Evolutionary conservation across 2,113 vertebrate species (phyloP).

Genomic region (Neolamprologus tretocephalus): DNA sequence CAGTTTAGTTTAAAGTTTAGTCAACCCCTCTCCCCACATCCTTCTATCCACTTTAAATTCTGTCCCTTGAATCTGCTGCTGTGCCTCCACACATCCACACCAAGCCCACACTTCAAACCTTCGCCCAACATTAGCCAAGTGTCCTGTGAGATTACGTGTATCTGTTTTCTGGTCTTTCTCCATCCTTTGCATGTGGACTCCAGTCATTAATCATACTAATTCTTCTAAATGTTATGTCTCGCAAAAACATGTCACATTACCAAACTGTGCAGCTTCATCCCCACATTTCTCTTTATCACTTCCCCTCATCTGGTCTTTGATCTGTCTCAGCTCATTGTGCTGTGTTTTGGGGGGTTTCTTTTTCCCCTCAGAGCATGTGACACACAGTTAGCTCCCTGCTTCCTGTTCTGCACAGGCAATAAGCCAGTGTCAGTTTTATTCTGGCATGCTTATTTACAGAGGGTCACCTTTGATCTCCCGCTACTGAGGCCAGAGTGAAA

Average conservation of each 20-base stretch:
- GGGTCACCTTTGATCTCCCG: neutral
- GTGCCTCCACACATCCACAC: constrained; percentile 46
- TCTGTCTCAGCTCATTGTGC: neutral
- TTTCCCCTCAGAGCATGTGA: neutral
- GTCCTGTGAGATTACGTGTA: neutral
- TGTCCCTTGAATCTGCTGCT: constrained; percentile 42
- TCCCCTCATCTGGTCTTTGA: neutral
- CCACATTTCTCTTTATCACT: neutral
- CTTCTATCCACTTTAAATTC: constrained; percentile 45
- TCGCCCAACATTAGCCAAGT: neutral
- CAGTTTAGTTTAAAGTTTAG: constrained; percentile 6
- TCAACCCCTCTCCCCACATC: constrained; percentile 24
- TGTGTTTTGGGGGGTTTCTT: neutral
- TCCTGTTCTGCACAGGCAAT: neutral
- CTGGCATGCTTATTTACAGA: neutral
- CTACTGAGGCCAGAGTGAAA: neutral
- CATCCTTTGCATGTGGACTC: neutral
- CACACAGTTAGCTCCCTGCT: neutral
- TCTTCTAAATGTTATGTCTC: neutral
- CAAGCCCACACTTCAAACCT: neutral
- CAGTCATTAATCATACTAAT: neutral
- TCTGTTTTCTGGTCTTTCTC: neutral
- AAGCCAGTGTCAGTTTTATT: neutral
- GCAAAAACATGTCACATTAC: neutral
- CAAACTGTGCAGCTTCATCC: neutral